phyloP scores from a whole-genome alignment of 2,888 invertebrate genomes.

The Julus scanicus region DNA sequence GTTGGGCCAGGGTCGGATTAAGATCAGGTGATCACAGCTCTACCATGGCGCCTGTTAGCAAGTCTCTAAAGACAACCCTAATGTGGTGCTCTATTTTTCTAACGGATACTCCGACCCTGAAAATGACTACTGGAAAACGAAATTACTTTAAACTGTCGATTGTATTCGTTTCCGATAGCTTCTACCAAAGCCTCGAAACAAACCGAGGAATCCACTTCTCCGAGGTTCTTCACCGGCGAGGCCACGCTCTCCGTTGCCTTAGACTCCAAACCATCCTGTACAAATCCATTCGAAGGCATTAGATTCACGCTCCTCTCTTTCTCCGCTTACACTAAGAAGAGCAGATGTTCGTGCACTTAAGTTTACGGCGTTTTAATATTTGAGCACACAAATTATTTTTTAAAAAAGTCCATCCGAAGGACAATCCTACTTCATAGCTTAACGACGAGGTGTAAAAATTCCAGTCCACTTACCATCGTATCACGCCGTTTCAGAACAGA shows the following conservation, averaged over 20 bases:
- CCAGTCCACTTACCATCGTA: background rate
- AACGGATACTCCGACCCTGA: background rate
- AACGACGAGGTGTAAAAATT: too few relatives aligned
- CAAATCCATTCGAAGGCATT: slow-evolving; percentile 62
- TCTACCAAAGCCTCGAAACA: slow-evolving; percentile 79
- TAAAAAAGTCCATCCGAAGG: too few relatives aligned
- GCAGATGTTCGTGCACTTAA: too few relatives aligned
- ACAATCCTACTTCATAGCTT: too few relatives aligned
- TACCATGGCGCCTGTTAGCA: too few relatives aligned
- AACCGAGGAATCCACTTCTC: slow-evolving; percentile 70
- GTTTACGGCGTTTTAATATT: too few relatives aligned
- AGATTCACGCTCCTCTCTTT: too few relatives aligned
- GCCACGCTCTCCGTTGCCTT: slow-evolving; percentile 87
- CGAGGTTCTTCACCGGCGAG: slow-evolving; percentile 84
- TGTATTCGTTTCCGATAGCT: slow-evolving; percentile 73
- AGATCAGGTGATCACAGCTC: too few relatives aligned
- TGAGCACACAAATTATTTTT: too few relatives aligned
- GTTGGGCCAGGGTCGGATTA: too few relatives aligned
- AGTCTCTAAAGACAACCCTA: background rate
- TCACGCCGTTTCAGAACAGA: slow-evolving; percentile 24
- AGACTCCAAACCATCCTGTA: slow-evolving; percentile 80
- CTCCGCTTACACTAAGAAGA: too few relatives aligned
- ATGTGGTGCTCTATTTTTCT: too few relatives aligned
- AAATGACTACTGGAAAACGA: background rate
- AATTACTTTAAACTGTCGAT: background rate